Conservation (phyloP, 2,797 vertebrate species). For the Cyprinella venusta region DNA sequence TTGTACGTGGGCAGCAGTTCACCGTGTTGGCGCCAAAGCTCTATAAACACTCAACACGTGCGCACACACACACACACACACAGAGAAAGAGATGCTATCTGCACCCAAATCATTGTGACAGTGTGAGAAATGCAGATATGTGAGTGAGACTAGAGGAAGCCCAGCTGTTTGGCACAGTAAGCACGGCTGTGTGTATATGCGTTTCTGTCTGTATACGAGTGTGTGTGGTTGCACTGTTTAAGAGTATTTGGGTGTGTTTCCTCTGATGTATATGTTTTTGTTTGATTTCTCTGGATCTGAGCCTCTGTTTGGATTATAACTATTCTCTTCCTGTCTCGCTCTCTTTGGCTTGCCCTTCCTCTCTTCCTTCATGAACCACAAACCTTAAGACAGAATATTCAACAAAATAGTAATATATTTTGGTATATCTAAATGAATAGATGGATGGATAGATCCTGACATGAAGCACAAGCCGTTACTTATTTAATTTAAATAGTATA, state of each 20-base stretch:
- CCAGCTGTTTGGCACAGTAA: slow-evolving; percentile 37
- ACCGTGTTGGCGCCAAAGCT: slow-evolving; percentile 35
- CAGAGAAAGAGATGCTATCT: slow-evolving; percentile 13
- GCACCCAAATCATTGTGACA: slow-evolving; percentile 39
- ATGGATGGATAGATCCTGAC: background rate
- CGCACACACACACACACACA: slow-evolving; percentile 27
- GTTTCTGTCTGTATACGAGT: background rate
- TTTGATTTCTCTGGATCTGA: slow-evolving; percentile 14
- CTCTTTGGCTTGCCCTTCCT: background rate
- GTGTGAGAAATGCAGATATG: slow-evolving; percentile 47
- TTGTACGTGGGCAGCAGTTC: slow-evolving; percentile 35
- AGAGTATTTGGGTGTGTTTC: slow-evolving; percentile 19
- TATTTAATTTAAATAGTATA: background rate
- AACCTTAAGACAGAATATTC: background rate
- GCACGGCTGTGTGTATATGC: background rate
- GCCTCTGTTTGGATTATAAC: slow-evolving; percentile 35
- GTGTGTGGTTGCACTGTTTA: slow-evolving; percentile 3
- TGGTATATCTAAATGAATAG: background rate
- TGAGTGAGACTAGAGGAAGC: slow-evolving; percentile 41
- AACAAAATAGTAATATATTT: background rate
- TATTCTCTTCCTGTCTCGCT: slow-evolving; percentile 10
- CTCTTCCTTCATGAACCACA: slow-evolving; percentile 1
- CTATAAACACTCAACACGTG: slow-evolving; percentile 49
- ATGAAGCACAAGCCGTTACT: background rate
- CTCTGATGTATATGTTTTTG: slow-evolving; percentile 19